Conservation (phyloP, 2,888 invertebrate genomes). For the Drepanosiphum platanoidis region DNA sequence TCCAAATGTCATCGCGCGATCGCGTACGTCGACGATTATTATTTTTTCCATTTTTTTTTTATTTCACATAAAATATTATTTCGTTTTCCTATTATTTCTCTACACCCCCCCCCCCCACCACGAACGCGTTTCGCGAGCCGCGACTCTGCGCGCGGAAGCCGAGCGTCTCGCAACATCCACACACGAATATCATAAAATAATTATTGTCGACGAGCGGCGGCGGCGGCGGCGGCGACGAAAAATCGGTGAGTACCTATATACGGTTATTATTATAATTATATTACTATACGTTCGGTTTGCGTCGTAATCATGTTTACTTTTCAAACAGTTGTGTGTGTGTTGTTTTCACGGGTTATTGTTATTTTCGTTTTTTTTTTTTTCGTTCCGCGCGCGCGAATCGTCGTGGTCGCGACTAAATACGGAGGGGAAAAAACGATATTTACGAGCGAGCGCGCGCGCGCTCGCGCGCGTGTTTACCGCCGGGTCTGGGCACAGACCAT, state of each 20-base stretch:
- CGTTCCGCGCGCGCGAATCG: no score
- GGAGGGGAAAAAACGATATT: no score
- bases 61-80: neutral
- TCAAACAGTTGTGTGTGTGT: neutral
- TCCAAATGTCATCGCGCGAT: no score
- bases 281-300: neutral
- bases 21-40: neutral
- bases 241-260: constrained; percentile 4
- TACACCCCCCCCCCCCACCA: no score
- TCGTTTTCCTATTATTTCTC: neutral
- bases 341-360: neutral
- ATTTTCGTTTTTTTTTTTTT: no score
- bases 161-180: no score
- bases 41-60: neutral
- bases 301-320: neutral
- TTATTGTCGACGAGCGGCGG: no score
- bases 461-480: no score
- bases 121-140: neutral
- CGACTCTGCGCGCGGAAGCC: neutral
- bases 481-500: no score
- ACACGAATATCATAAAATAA: no score
- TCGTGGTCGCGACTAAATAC: neutral
- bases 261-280: neutral
- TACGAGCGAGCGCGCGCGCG: no score
- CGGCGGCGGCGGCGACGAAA: neutral